Evolutionary conservation across 2,888 invertebrate species (phyloP).

Genomic region (Metacarcinus magister): DNA sequence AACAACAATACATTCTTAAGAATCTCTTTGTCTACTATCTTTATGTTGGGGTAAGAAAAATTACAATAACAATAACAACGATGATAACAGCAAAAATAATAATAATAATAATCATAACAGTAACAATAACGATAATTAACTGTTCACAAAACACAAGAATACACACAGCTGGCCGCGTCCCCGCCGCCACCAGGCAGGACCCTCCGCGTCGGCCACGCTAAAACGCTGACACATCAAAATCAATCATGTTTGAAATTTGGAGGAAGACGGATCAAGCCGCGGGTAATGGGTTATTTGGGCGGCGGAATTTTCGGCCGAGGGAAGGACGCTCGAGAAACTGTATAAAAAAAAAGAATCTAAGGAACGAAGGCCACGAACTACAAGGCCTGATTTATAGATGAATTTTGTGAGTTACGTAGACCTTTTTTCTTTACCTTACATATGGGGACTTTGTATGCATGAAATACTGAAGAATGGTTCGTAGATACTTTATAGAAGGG

Average conservation of each 20-base stretch:
- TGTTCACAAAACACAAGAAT: background rate
- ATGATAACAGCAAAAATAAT: background rate
- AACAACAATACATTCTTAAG: background rate
- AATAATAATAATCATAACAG: background rate
- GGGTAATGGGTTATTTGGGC: conserved; percentile 54
- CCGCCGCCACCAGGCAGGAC: conserved; percentile 22
- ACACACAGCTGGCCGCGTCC: conserved; percentile 1
- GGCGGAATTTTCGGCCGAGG: conserved; percentile 31
- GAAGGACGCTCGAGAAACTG: background rate
- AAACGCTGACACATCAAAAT: conserved; percentile 75
- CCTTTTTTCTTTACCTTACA: conserved; percentile 15
- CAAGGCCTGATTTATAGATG: background rate
- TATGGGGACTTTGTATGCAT: background rate
- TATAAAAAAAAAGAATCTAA: conserved; percentile 3
- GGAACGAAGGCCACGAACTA: background rate
- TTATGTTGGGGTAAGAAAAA: background rate
- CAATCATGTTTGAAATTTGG: conserved; percentile 73
- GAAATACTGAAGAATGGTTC: background rate
- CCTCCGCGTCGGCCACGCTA: conserved; percentile 59
- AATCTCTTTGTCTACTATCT: background rate
- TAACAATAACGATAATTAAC: background rate
- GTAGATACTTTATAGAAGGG: background rate
- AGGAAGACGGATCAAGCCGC: conserved; percentile 62
- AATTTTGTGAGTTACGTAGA: background rate
- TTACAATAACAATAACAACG: background rate